These are phyloP conservation scores for Caretta caretta DNA, from an alignment of 2,113 vertebrate species.

Conservation along the genomic window DNA sequence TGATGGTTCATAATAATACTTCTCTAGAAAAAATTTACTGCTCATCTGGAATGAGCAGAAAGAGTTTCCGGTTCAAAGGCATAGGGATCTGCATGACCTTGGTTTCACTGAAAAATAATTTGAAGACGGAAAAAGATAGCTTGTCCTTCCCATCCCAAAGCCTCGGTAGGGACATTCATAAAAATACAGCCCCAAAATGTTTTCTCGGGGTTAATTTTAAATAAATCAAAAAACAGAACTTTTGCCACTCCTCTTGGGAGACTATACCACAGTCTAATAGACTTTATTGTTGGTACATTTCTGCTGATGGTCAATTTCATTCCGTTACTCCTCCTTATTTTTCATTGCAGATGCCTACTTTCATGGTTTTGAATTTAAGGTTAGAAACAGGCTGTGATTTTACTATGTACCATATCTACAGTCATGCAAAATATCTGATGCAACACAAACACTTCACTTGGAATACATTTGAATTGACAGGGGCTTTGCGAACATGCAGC, in stretches of 20 bases:
- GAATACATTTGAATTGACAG: background rate
- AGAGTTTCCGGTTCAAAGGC: background rate
- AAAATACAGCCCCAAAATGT: background rate
- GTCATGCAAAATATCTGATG: background rate
- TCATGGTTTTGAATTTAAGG: background rate
- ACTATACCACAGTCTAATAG: background rate
- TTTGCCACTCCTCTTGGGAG: background rate
- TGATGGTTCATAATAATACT: constrained; percentile 26
- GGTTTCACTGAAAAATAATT: background rate
- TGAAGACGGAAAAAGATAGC: background rate
- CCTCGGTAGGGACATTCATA: background rate
- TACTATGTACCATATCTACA: background rate
- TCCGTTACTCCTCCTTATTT: background rate
- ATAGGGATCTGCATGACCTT: background rate
- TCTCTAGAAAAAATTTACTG: background rate
- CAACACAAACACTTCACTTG: constrained; percentile 44
- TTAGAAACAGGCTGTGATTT: background rate
- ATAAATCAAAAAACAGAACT: background rate
- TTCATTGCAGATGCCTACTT: background rate
- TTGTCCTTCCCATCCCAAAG: background rate
- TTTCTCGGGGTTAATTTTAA: background rate
- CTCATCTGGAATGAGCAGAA: background rate
- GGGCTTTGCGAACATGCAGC: constrained; percentile 1
- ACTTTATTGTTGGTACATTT: background rate
- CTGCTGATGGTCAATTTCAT: background rate